phyloP scores from a whole-genome alignment of 2,113 vertebrate species.

The Paralichthys olivaceus region DNA sequence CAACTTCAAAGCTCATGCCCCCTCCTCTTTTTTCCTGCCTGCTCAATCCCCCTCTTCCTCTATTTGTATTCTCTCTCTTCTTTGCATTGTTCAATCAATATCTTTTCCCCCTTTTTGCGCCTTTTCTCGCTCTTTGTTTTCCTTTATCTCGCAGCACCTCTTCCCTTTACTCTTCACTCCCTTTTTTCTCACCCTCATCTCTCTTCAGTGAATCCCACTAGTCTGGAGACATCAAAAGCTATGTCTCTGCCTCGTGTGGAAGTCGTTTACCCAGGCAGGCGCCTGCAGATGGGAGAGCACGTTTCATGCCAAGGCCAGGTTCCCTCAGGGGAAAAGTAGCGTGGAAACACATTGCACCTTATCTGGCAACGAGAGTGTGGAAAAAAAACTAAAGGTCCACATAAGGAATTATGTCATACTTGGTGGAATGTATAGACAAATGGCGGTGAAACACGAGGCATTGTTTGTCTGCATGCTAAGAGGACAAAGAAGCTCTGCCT shows the following conservation, averaged over 20 bases:
- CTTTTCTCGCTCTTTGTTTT: constrained; percentile 14
- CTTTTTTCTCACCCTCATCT: constrained; percentile 19
- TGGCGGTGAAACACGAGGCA: constrained; percentile 30
- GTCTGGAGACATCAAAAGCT: constrained; percentile 62
- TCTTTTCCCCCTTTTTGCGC: constrained; percentile 8
- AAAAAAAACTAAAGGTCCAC: constrained; percentile 26
- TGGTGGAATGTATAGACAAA: constrained; percentile 41
- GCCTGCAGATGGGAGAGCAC: background rate
- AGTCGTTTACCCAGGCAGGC: constrained; percentile 24
- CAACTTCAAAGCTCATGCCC: constrained; percentile 64
- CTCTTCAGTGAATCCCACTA: constrained; percentile 40
- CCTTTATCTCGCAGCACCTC: constrained; percentile 36
- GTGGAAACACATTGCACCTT: constrained; percentile 45
- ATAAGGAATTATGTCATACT: constrained; percentile 51
- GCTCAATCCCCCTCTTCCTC: constrained; percentile 38
- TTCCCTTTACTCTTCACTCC: constrained; percentile 22
- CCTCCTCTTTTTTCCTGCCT: constrained; percentile 25
- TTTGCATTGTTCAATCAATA: constrained; percentile 66
- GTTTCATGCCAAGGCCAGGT: constrained; percentile 68
- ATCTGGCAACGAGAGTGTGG: constrained; percentile 20
- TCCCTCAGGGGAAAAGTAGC: constrained; percentile 46
- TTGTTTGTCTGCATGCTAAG: constrained; percentile 34
- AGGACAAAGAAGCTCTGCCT: background rate
- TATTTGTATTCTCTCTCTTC: constrained; percentile 60
- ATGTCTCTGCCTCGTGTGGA: constrained; percentile 24